phyloP scores from a whole-genome alignment of 2,113 vertebrate genomes.

The Prietella phreatophila region DNA sequence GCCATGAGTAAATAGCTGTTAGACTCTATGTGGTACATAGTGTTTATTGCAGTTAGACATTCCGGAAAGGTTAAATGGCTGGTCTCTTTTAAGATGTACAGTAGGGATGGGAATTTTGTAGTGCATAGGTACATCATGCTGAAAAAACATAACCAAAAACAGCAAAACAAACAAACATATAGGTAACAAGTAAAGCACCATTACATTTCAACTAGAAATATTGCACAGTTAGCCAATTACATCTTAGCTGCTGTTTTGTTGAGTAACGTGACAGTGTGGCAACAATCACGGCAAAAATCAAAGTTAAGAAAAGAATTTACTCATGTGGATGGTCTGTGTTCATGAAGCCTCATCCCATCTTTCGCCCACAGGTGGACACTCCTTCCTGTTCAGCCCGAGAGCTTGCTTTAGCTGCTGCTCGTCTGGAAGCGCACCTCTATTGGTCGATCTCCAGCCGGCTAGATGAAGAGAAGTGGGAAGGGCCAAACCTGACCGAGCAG shows the following conservation, averaged over 20 bases:
- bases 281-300: not conserved
- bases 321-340: not conserved
- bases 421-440: conserved; percentile 89
- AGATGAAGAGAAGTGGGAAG: conserved; percentile 78
- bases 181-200: not conserved
- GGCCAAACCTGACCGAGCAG: conserved; percentile 65
- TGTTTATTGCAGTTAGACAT: not conserved
- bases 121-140: not conserved
- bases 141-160: not conserved
- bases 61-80: not conserved
- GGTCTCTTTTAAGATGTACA: not conserved
- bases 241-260: not conserved
- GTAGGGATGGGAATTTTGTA: not conserved
- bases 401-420: conserved; percentile 79
- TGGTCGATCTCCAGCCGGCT: conserved; percentile 93
- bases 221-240: not conserved
- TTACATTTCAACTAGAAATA: not conserved
- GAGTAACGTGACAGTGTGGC: not conserved
- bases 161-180: not conserved
- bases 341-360: conserved; percentile 50
- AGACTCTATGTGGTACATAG: not conserved
- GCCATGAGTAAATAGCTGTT: not conserved
- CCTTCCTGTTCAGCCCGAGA: conserved; percentile 87
- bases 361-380: conserved; percentile 82
- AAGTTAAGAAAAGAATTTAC: not conserved